Evolutionary conservation across 1,140 invertebrate genomes (phyloP).

Genomic region (Holcopasites calliopsidis): DNA sequence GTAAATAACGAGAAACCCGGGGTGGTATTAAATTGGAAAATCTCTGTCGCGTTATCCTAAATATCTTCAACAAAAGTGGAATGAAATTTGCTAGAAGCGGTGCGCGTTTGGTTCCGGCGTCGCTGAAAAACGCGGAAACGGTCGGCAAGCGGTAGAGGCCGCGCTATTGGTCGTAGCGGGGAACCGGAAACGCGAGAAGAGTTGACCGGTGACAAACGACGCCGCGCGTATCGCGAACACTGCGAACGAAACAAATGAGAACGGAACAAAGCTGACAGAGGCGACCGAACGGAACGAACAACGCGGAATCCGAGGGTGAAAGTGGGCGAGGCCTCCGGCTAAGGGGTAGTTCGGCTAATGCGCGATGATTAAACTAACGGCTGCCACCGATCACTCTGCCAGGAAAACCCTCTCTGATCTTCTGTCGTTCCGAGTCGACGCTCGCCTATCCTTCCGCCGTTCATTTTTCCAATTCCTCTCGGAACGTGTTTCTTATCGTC

Average conservation of each 20-base stretch:
- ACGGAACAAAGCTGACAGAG: slow-evolving; percentile 55
- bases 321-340: slow-evolving; percentile 70
- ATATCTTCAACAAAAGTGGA: neutral
- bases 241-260: slow-evolving; percentile 64
- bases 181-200: slow-evolving; percentile 56
- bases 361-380: slow-evolving; percentile 80
- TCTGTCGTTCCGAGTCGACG: slow-evolving; percentile 40
- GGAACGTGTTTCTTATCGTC: slow-evolving; percentile 9
- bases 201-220: slow-evolving; percentile 70
- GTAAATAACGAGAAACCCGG: neutral
- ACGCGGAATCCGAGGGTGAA: slow-evolving; percentile 74
- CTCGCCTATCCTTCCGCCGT: slow-evolving; percentile 41
- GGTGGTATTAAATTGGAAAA: neutral
- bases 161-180: slow-evolving; percentile 44
- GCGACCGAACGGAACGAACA: slow-evolving; percentile 64
- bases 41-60: neutral
- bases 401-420: slow-evolving; percentile 71
- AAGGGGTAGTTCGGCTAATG: slow-evolving; percentile 77
- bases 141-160: neutral
- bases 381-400: slow-evolving; percentile 78
- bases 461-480: slow-evolving; percentile 44
- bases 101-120: neutral
- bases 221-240: slow-evolving; percentile 67
- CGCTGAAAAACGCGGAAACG: neutral
- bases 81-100: neutral